Evolutionary conservation across 2,888 invertebrate species (phyloP).

Genomic region (Notocelia uddmanniana): DNA sequence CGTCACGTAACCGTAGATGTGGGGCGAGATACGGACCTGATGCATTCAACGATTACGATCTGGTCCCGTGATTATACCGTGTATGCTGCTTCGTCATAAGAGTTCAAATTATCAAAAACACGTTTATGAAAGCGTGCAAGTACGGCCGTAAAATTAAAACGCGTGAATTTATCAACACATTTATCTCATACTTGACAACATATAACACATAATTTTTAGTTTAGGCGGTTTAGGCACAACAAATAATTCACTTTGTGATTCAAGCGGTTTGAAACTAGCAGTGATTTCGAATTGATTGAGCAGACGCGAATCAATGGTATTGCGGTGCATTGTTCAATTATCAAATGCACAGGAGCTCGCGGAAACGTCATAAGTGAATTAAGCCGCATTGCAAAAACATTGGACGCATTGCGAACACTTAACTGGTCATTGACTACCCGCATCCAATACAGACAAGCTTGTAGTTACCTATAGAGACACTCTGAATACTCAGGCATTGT

Average conservation of each 20-base stretch:
- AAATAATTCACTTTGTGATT: slow-evolving; percentile 8
- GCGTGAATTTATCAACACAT: slow-evolving; percentile 6
- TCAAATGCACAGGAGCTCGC: slow-evolving; percentile 56
- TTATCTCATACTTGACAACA: slow-evolving; percentile 7
- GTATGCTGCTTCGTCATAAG: slow-evolving; percentile 41
- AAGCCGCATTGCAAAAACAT: slow-evolving; percentile 60
- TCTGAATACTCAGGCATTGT: slow-evolving; percentile 17
- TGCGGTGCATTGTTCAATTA: slow-evolving; percentile 55
- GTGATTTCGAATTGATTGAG: slow-evolving; percentile 19
- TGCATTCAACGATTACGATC: slow-evolving; percentile 52
- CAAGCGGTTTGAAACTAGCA: slow-evolving; percentile 13
- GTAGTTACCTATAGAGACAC: slow-evolving; percentile 32
- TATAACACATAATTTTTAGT: neutral
- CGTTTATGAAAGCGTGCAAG: slow-evolving; percentile 28
- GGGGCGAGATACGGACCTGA: slow-evolving; percentile 53
- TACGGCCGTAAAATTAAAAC: slow-evolving; percentile 25
- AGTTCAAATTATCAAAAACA: slow-evolving; percentile 36
- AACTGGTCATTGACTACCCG: slow-evolving; percentile 65
- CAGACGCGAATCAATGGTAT: slow-evolving; percentile 61
- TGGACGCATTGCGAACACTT: slow-evolving; percentile 61
- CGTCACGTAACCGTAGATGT: slow-evolving; percentile 58
- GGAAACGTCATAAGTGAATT: slow-evolving; percentile 55
- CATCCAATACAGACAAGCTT: slow-evolving; percentile 56
- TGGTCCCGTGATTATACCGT: slow-evolving; percentile 52
- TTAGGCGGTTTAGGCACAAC: neutral